These are phyloP conservation scores for Erythrocercus mccallii DNA, from an alignment of 2,113 vertebrate genomes.

Conservation along the genomic window DNA sequence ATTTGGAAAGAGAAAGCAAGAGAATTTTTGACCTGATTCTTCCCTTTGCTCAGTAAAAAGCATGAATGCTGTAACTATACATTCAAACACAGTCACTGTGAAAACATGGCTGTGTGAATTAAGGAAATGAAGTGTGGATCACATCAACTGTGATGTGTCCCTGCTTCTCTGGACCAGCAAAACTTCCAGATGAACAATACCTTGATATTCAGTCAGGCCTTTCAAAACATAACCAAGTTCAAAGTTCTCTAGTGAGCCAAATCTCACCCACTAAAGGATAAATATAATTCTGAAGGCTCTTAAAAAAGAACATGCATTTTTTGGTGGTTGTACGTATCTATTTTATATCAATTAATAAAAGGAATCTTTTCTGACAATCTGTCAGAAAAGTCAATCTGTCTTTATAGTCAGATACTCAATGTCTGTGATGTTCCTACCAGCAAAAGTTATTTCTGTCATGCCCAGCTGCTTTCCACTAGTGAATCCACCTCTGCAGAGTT, in stretches of 20 bases:
- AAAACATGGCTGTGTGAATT: background rate
- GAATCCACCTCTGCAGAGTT: background rate
- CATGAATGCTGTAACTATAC: background rate
- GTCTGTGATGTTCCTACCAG: constrained; percentile 39
- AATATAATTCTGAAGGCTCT: constrained; percentile 2
- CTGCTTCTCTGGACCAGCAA: background rate
- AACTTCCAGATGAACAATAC: background rate
- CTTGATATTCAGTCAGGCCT: background rate
- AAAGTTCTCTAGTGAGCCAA: background rate
- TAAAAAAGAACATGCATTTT: background rate
- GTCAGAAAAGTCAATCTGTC: constrained; percentile 31
- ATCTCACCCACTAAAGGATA: background rate
- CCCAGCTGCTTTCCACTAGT: background rate
- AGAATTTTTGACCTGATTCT: background rate
- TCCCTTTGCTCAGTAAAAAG: background rate
- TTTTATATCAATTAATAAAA: constrained; percentile 41
- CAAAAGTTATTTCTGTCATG: constrained; percentile 14
- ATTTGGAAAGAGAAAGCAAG: background rate
- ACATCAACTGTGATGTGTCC: background rate
- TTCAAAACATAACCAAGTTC: background rate
- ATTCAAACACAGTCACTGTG: background rate
- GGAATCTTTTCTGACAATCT: constrained; percentile 25
- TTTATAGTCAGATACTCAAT: background rate
- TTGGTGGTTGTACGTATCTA: background rate
- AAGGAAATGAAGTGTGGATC: background rate